Conservation (phyloP, 2,888 invertebrate species). For the Drosophila neotestacea region DNA sequence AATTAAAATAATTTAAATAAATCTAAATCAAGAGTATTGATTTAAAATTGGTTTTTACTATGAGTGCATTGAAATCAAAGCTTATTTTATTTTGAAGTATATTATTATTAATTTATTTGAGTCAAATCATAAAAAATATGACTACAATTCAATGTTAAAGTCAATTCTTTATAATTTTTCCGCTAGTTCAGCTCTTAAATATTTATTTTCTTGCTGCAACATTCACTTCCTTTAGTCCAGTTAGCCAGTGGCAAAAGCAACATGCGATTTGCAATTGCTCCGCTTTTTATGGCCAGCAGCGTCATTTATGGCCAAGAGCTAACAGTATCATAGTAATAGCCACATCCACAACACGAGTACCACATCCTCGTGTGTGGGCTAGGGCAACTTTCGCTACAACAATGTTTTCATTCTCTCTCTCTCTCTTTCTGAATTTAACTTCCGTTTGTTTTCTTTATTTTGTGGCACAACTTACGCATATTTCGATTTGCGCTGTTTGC, state of each 20-base stretch:
- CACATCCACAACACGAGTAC: slow-evolving; percentile 18
- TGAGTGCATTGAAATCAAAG: too few species aligned
- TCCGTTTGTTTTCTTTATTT: not conserved
- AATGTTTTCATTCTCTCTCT: slow-evolving; percentile 34
- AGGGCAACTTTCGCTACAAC: slow-evolving; percentile 59
- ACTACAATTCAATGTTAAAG: too few species aligned
- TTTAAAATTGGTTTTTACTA: too few species aligned
- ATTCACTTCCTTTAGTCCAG: slow-evolving; percentile 39
- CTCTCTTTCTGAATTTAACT: not conserved
- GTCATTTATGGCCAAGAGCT: slow-evolving; percentile 73
- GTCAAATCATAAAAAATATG: too few species aligned
- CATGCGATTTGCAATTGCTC: slow-evolving; percentile 53
- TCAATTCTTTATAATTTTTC: too few species aligned
- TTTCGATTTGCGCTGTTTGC: slow-evolving; percentile 56
- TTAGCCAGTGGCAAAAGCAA: slow-evolving; percentile 22
- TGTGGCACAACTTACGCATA: slow-evolving; percentile 58
- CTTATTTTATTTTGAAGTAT: too few species aligned
- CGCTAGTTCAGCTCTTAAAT: slow-evolving; percentile 1
- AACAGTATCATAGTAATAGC: slow-evolving; percentile 56
- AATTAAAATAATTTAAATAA: too few species aligned
- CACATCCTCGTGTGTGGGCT: slow-evolving; percentile 38
- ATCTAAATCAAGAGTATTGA: too few species aligned
- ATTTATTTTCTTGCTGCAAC: slow-evolving; percentile 21
- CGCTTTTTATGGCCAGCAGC: slow-evolving; percentile 60
- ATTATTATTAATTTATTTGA: too few species aligned